Conservation (phyloP, 2,888 invertebrate genomes). For the Merodon equestris region DNA sequence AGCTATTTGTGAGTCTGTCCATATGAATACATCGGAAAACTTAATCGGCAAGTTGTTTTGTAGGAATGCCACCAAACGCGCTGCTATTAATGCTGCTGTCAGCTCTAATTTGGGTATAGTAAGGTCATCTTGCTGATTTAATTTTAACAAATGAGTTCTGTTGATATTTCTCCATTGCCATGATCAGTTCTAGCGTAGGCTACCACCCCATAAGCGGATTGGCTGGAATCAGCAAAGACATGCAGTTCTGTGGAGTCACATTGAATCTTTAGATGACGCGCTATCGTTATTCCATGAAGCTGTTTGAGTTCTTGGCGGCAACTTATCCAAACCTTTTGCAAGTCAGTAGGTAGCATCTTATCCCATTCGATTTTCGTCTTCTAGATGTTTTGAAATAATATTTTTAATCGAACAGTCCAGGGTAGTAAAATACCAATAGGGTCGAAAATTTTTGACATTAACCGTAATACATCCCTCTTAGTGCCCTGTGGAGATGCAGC, state of each 20-base stretch:
- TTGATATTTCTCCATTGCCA: not conserved
- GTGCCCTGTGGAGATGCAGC: slow-evolving; percentile 1
- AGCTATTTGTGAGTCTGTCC: slow-evolving; percentile 9
- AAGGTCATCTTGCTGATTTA: not conserved
- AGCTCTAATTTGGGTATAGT: slow-evolving; percentile 3
- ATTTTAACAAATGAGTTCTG: slow-evolving; percentile 3
- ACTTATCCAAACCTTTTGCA: slow-evolving; percentile 14
- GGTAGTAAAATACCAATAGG: slow-evolving; percentile 30
- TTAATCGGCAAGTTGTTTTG: not conserved
- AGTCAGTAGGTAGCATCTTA: slow-evolving; percentile 1
- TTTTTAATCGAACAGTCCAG: slow-evolving; percentile 26
- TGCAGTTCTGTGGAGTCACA: slow-evolving; percentile 3
- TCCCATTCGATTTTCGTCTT: slow-evolving; percentile 31
- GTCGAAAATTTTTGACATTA: slow-evolving; percentile 39
- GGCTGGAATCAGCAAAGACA: slow-evolving; percentile 37
- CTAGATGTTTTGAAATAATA: slow-evolving; percentile 38
- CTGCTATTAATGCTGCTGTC: not conserved
- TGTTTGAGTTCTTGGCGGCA: slow-evolving; percentile 22
- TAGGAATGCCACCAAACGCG: not conserved
- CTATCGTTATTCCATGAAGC: not conserved
- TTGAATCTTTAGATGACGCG: slow-evolving; percentile 3
- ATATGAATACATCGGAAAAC: not conserved
- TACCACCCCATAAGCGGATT: slow-evolving; percentile 16
- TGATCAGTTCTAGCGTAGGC: not conserved
- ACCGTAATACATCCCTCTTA: slow-evolving; percentile 17